These are phyloP conservation scores for Dynastes tityus DNA, from an alignment of 2,888 invertebrate species.

Conservation along the genomic window DNA sequence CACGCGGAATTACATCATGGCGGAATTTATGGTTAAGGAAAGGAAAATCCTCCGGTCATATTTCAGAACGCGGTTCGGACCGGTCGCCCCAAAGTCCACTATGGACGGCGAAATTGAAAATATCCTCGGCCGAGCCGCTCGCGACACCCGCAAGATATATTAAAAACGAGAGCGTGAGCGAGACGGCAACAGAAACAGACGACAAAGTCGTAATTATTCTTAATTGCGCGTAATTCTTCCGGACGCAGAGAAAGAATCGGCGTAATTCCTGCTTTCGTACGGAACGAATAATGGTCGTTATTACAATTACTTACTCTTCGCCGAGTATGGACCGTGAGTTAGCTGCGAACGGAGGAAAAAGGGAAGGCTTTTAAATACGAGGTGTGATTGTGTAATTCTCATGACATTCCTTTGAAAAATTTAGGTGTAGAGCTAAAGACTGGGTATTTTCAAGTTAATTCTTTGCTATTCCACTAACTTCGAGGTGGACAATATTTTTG, in stretches of 20 bases:
- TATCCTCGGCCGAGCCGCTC: neutral
- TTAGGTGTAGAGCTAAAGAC: no score
- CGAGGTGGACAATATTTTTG: no score
- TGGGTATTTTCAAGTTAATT: no score
- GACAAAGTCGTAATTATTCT: slow-evolving; percentile 32
- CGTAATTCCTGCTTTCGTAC: neutral
- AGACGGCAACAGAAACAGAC: neutral
- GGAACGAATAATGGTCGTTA: slow-evolving; percentile 19
- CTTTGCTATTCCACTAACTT: no score
- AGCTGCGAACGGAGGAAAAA: no score
- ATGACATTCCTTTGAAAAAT: no score
- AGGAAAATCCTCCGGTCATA: slow-evolving; percentile 16
- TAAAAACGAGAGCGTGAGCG: neutral
- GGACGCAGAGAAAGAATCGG: slow-evolving; percentile 13
- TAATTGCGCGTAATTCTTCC: slow-evolving; percentile 32
- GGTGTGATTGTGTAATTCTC: no score
- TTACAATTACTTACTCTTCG: slow-evolving; percentile 17
- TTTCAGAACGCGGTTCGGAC: slow-evolving; percentile 8
- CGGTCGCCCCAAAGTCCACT: neutral
- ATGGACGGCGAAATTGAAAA: slow-evolving; percentile 20
- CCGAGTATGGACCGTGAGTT: neutral
- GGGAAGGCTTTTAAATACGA: no score
- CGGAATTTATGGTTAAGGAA: slow-evolving; percentile 16
- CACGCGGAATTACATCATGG: slow-evolving; percentile 18
- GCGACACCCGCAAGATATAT: neutral